Evolutionary conservation across 2,797 vertebrate species (phyloP), one percentile per base, ranked within the genome.

Genomic region (Gastrophryne carolinensis): DNA sequence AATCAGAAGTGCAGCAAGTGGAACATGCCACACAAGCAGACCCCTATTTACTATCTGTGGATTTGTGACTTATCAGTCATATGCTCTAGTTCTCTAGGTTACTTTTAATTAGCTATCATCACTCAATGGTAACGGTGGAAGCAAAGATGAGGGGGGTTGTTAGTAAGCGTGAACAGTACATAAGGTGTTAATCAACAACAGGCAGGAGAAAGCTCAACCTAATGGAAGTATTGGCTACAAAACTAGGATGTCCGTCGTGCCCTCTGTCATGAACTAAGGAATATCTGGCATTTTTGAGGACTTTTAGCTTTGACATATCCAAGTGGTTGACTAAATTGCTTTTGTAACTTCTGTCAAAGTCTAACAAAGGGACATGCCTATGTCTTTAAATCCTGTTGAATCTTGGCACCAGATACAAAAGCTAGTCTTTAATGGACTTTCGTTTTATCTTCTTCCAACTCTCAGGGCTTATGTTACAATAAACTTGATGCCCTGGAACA

Each of bases 401-500:
- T 78, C 61, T 72, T 72, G 68, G 75, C 75, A 77, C 47, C 41
- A 30, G 52, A 58, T 41, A 72, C 60, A 78, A 65, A 70, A 77
- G 57, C 49, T 27, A 63, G 57, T 17, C 73, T 54, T 75, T 68
- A 61, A 75, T 68, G 27, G 66, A 62, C 37, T 77, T 77, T 65
- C 53, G 69, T 77, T 77, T 77, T 49, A 77, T 77, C 75, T 77
- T 23, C 8, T 58, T 77, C 75, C 75, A 77, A 37, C 34, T 12
- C 41, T 76, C 58, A 44, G 29, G 23, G 26, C 58, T 65, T 60
- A 44, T n/a, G 37, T 75, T 75, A 61, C 64, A 37, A 75, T 75
- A 58, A 75, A 75, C 44, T 27, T 52, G 65, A 75, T 75, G 64
- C 64, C 52, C 32, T 75, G 32, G 56, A 75, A 75, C 34, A 62